Percentiles rank a stretch among this genome's conserved stretches.
Conservation (phyloP, 2,113 vertebrate species). For the Cervus canadensis region DNA sequence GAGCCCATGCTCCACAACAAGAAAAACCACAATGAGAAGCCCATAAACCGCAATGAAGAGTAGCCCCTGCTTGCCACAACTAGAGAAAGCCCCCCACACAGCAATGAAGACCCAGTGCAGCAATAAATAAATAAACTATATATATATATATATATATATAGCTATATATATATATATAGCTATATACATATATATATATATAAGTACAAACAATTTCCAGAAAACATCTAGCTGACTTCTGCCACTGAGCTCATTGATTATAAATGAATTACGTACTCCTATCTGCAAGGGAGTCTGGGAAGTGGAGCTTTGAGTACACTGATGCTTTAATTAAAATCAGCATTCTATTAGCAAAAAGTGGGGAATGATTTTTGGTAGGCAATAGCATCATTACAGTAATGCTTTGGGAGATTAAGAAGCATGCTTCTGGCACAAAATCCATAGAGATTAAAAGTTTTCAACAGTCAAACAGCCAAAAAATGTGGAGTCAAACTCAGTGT, state of each 20-base stretch:
- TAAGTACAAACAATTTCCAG: background rate
- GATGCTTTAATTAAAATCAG: background rate
- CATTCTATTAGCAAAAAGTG: background rate
- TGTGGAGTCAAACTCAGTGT: background rate
- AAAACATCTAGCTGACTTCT: background rate
- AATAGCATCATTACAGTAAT: background rate
- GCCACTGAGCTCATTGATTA: background rate
- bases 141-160: background rate
- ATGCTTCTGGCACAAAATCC: background rate
- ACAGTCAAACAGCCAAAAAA: background rate
- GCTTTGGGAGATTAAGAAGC: background rate
- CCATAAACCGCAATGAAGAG: background rate
- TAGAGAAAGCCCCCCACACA: background rate
- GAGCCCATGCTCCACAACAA: background rate
- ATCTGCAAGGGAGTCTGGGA: background rate
- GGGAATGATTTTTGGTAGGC: background rate
- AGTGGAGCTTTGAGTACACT: background rate
- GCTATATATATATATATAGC: too few relatives aligned
- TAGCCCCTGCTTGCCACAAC: background rate
- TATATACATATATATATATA: too few relatives aligned
- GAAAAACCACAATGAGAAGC: background rate
- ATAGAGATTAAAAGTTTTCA: background rate
- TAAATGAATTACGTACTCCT: background rate
- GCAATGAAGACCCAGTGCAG: background rate
- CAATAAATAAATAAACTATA: background rate